These are phyloP conservation scores for Volucella zonaria DNA, from an alignment of 2,888 invertebrate species.

Conservation along the genomic window DNA sequence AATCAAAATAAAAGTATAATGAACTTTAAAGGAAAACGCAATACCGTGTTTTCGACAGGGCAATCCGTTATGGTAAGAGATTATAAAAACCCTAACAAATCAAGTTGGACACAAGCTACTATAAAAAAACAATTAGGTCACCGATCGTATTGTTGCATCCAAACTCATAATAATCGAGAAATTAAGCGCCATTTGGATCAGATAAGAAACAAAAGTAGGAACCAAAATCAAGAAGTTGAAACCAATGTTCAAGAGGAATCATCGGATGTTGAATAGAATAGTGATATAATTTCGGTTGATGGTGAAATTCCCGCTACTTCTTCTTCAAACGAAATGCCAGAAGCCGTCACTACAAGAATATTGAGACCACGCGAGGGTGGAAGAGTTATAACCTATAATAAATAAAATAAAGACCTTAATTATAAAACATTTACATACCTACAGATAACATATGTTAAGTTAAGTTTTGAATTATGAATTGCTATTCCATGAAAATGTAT, in stretches of 20 bases:
- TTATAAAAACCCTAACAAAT: slow-evolving; percentile 66
- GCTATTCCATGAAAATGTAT: too few species aligned
- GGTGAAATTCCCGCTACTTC: not conserved
- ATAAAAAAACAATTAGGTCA: slow-evolving; percentile 59
- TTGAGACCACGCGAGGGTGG: slow-evolving; percentile 8
- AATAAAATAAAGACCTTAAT: not conserved
- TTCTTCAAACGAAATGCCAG: not conserved
- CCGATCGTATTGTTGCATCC: slow-evolving; percentile 43
- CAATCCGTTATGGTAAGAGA: slow-evolving; percentile 64
- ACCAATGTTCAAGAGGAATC: not conserved
- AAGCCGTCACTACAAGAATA: slow-evolving; percentile 7
- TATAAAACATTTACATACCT: not conserved
- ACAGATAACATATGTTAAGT: not conserved
- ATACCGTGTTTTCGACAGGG: slow-evolving; percentile 38
- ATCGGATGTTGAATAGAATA: not conserved
- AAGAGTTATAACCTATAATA: not conserved
- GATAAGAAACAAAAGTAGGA: slow-evolving; percentile 8
- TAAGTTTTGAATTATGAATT: not conserved
- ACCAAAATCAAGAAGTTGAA: slow-evolving; percentile 15
- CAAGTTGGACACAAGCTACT: slow-evolving; percentile 61
- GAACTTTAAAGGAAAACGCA: slow-evolving; percentile 55
- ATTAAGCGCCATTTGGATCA: slow-evolving; percentile 41
- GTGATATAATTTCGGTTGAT: not conserved
- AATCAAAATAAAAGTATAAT: slow-evolving; percentile 41
- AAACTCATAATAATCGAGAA: slow-evolving; percentile 38